A percentile compares a stretch with the other conserved stretches of the same genome.
Evolutionary conservation across 2,888 invertebrate genomes (phyloP).

Genomic region (Acholoe squamosa): DNA sequence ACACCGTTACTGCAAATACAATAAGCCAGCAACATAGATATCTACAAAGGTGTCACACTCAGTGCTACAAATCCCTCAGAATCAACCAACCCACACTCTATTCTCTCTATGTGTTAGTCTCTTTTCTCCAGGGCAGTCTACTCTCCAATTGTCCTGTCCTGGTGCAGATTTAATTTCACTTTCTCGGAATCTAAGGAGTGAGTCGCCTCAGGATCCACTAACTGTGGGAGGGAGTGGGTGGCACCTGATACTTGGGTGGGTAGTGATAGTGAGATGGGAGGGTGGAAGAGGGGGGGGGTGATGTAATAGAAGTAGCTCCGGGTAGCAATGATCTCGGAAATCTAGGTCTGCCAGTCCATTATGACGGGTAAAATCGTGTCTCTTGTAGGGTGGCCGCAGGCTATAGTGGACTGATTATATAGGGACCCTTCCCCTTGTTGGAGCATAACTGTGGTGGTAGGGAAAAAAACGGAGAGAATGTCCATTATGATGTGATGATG

Average conservation of each 20-base stretch:
- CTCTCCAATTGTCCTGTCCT: slow-evolving; percentile 2
- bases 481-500: too few species aligned
- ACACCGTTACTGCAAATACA: background rate
- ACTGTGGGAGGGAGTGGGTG: background rate
- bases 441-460: too few species aligned
- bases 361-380: background rate
- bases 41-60: too few species aligned
- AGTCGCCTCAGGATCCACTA: background rate
- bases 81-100: too few species aligned
- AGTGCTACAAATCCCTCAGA: too few species aligned
- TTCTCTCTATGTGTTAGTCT: too few species aligned
- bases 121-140: background rate
- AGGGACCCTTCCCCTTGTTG: too few species aligned
- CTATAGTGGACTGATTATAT: background rate
- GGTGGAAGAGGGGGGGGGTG: background rate
- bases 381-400: background rate
- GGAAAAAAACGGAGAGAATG: too few species aligned
- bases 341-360: slow-evolving; percentile 31
- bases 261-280: too few species aligned
- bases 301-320: background rate
- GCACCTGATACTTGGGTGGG: too few species aligned
- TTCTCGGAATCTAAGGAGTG: background rate
- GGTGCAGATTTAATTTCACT: slow-evolving; percentile 21
- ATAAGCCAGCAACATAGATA: too few species aligned
- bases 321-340: background rate